A percentile compares a stretch with the other conserved stretches of the same genome.
These are phyloP conservation scores for Embidobia sp. DNA, from an alignment of 2,888 invertebrate genomes.

Conservation along the genomic window DNA sequence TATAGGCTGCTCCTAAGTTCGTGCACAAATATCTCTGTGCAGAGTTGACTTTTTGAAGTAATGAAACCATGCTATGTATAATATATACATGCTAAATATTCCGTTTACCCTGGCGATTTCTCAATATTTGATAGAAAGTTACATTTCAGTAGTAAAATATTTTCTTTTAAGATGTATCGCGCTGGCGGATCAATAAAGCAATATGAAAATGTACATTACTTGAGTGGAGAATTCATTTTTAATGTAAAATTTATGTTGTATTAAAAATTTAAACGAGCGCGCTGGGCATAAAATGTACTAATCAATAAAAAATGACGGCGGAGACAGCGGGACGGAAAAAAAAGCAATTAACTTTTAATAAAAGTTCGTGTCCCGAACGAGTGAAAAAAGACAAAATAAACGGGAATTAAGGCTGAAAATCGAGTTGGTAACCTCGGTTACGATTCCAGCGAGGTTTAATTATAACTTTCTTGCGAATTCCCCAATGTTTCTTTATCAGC, in stretches of 20 bases:
- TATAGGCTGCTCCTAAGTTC: background rate
- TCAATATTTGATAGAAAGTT: too few relatives aligned
- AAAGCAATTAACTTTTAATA: constrained; percentile 18
- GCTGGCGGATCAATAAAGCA: background rate
- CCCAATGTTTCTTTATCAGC: constrained; percentile 7
- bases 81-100: constrained; percentile 11
- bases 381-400: too few relatives aligned
- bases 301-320: constrained; percentile 1
- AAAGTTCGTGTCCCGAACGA: constrained; percentile 16
- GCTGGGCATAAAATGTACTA: background rate
- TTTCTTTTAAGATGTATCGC: constrained; percentile 1
- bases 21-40: constrained; percentile 1
- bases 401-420: constrained; percentile 19
- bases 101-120: too few relatives aligned
- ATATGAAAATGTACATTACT: background rate
- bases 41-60: background rate
- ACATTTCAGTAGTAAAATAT: too few relatives aligned
- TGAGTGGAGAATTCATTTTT: background rate
- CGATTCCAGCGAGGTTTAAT: constrained; percentile 15
- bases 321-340: too few relatives aligned
- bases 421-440: constrained; percentile 13
- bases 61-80: constrained; percentile 8
- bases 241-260: background rate
- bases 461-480: constrained; percentile 17
- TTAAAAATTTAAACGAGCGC: constrained; percentile 3